Percentiles rank a stretch among this genome's conserved stretches.
phyloP scores from a whole-genome alignment of 2,113 vertebrate species.

The Sus scrofa region DNA sequence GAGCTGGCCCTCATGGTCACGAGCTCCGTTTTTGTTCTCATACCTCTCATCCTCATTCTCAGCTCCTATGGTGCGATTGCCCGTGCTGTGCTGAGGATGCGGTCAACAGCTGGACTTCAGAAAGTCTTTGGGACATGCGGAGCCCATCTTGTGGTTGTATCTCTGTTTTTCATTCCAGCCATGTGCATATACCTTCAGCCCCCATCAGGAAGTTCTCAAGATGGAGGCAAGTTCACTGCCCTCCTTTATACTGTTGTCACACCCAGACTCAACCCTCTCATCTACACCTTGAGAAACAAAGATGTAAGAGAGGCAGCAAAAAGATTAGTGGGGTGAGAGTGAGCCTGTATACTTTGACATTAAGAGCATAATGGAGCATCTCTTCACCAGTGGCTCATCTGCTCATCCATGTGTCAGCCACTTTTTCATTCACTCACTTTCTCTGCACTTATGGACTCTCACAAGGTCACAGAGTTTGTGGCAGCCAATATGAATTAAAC shows the following conservation, averaged over 20 bases:
- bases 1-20: conserved; percentile 10
- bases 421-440: background rate
- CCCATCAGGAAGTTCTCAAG: background rate
- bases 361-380: background rate
- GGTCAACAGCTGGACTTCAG: conserved; percentile 29
- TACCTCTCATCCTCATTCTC: conserved; percentile 31
- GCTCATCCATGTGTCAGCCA: background rate
- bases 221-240: background rate
- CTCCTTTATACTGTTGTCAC: background rate
- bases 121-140: conserved; percentile 70
- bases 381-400: background rate
- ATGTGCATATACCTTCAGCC: background rate
- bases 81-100: conserved; percentile 47
- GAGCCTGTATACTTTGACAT: background rate
- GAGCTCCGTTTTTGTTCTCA: conserved; percentile 12
- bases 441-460: background rate
- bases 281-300: background rate
- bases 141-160: conserved; percentile 58
- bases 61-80: conserved; percentile 66
- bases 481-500: background rate
- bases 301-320: conserved; percentile 16
- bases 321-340: background rate
- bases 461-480: background rate
- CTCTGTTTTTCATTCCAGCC: conserved; percentile 59
- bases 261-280: no score